Base-by-base conservation (phyloP, 2,113 vertebrate genomes). In the Psettodes erumei region DNA sequence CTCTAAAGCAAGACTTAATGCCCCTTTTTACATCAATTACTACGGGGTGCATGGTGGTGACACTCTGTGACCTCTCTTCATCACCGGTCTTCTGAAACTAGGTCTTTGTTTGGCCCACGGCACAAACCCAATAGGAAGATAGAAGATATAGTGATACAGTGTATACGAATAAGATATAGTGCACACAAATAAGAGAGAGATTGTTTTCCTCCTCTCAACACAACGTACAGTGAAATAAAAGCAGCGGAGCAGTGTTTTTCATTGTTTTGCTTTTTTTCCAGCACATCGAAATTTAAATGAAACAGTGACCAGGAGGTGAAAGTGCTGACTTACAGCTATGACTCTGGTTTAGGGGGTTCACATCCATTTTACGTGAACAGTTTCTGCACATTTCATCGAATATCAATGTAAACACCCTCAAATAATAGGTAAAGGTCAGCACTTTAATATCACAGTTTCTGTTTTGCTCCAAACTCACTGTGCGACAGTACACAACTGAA, bases 21-120 rank as follows among this genome's bases (percentile, higher is more conserved):
- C 64, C 32, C 50, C 68, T 71, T 86, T 88, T 89, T 88, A 85
- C 86, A 85, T 86, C 79, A 83, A 47, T 87, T 86, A 88, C 83
- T 65, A 58, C 35, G 59, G 30, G 63, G 23, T 80, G 63, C 62
- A 55, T 30, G 35, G 25, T 54, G 55, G 62, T 62, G 82, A 82
- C 77, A 69, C 27, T 59, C 54, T n/a, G 5, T 69, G 74, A 85
- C 75, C 77, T 66, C 58, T 25, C 50, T 38, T 84, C 48, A 77
- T 54, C 71, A 40, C 8, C 15, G 25, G 11, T 55, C 38, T 70
- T 70, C 45, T 47, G 61, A 62, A 77, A 66, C 33, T 38, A n/a
- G 28, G 45, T 45, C 50, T 51, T 43, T 74, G 15, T 63, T 25
- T 77, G 32, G 4, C 42, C 55, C 37, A 13, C 8, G 47, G 38